A percentile compares a stretch with the other conserved stretches of the same genome.
These are phyloP conservation scores for Pituophis catenifer DNA, from an alignment of 2,113 vertebrate species.

Conservation along the genomic window DNA sequence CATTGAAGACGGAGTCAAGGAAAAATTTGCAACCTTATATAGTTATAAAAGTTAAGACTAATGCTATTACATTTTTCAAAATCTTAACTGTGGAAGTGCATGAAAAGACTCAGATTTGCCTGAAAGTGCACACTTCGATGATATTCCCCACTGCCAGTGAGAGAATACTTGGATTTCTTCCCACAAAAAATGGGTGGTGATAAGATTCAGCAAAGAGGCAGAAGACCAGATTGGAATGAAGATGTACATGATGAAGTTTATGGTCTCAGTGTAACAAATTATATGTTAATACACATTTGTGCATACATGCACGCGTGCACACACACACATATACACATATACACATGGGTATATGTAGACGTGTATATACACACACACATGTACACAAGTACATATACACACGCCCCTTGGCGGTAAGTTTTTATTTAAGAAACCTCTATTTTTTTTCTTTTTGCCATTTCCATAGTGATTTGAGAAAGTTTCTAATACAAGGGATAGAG, in stretches of 20 bases:
- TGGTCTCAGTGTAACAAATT: neutral
- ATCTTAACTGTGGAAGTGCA: neutral
- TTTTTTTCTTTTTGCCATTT: neutral
- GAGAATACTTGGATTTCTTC: neutral
- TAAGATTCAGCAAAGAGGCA: neutral
- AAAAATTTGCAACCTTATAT: neutral
- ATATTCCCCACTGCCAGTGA: neutral
- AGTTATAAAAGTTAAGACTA: neutral
- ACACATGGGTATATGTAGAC: neutral
- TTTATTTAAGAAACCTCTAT: neutral
- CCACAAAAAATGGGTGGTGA: no score
- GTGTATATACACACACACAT: neutral
- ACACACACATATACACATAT: rapidly evolving
- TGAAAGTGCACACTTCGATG: neutral
- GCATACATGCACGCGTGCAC: no score
- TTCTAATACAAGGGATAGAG: neutral
- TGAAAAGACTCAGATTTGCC: no score
- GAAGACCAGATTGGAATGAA: neutral
- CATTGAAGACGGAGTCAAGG: neutral
- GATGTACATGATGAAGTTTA: neutral
- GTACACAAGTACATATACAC: neutral
- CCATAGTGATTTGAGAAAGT: neutral
- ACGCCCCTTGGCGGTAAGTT: neutral
- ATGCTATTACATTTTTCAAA: neutral
- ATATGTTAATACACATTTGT: neutral